A percentile compares a stretch with the other conserved stretches of the same genome.
Conservation (phyloP, 2,113 vertebrate genomes). For the Octodon degus region DNA sequence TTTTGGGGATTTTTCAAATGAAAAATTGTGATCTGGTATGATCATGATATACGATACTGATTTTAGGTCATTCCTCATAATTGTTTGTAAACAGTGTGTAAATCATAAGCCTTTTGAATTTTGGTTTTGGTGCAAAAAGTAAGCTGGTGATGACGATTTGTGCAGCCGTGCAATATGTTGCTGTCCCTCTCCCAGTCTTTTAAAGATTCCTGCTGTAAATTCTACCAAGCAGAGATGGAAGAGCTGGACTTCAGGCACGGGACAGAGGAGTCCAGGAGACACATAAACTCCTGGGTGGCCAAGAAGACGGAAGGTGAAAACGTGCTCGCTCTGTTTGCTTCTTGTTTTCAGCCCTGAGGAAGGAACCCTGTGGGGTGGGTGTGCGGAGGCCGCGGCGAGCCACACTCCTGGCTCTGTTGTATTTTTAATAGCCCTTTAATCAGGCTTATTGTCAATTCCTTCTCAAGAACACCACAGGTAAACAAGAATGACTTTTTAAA, state of each 20-base stretch:
- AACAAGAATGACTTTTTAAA: background rate
- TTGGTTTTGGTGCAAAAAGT: background rate
- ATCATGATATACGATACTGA: background rate
- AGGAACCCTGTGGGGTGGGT: too few relatives aligned
- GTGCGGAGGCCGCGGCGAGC: background rate
- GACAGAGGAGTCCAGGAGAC: constrained; percentile 85
- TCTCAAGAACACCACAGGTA: background rate
- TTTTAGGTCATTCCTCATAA: background rate
- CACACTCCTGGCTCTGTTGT: background rate
- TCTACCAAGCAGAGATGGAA: constrained; percentile 90
- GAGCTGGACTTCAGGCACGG: constrained; percentile 88
- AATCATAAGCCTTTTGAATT: background rate
- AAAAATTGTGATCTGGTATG: background rate
- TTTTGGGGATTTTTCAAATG: background rate
- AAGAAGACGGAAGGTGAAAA: constrained; percentile 91
- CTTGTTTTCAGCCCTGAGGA: background rate
- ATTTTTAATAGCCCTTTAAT: background rate
- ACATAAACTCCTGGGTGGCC: constrained; percentile 95
- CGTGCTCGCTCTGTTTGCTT: background rate
- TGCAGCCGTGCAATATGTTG: background rate
- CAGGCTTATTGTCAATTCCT: background rate
- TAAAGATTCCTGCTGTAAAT: constrained; percentile 87
- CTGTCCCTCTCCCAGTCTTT: constrained; percentile 87
- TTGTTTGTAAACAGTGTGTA: background rate
- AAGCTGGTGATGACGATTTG: background rate